Base-by-base conservation (phyloP, 2,888 invertebrate genomes). In the Trilocha varians region DNA sequence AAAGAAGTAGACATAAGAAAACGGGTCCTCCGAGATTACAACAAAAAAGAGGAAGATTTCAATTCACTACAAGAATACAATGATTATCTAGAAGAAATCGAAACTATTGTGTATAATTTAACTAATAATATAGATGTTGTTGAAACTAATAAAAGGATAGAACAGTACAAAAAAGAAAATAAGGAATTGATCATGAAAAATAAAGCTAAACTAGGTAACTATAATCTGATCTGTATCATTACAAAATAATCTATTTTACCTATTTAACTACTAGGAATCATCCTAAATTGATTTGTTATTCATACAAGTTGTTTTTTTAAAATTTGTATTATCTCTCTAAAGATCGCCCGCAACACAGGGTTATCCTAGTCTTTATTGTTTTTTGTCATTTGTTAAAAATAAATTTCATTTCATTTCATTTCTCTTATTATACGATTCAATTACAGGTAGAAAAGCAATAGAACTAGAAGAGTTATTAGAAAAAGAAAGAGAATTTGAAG, bases 1-100 rank as follows among this genome's bases (percentile, higher is more conserved):
- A 98, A 98, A 71, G 99, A 99, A 87, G 93, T 98, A 6, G 97
- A 98, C 64, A 97, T 99, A 48, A 87, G 99, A 18, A 94, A 94
- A 67, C 88, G 93, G 53, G 91, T 99, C 15, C 79, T 97, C 9
- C 89, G 92, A 54, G 96, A 98, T 74, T 99, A 93, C 65, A 98
- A 98, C 66, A 97, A 98, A 65, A 96, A 93, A 65, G 96, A 97
- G 70, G 96, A 97, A 52, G 99, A 99, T 74, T 99, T 99, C 70
- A 70, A 82, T 0, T 87, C 91, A 0, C 72, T 97, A 42, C 82
- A 90, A 33, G 97, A 96, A 45, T 99, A 93, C 74, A 98, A 99
- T 77, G 95, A 98, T 76, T 99, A 99, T 73, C 87, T 99, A 55
- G 99, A 99, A 79, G 94, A 96, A 79, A 90, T 98, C 34, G 99